phyloP scores from a whole-genome alignment of 2,113 vertebrate species.

The Thunnus maccoyii region DNA sequence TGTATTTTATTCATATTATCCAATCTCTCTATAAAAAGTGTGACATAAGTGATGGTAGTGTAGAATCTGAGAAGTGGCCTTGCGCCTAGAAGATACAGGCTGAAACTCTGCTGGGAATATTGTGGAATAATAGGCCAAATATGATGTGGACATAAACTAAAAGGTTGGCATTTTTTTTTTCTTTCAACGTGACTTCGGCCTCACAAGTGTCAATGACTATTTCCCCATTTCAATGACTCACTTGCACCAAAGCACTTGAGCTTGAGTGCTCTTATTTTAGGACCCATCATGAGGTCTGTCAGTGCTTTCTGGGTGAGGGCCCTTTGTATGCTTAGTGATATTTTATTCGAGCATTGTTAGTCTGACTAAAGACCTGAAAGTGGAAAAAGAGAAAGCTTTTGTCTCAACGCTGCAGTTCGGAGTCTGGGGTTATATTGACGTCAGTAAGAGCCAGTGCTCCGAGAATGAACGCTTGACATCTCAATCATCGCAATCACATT shows the following conservation, averaged over 20 bases:
- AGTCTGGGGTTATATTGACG: neutral
- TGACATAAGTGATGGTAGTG: too few relatives aligned
- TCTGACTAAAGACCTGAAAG: neutral
- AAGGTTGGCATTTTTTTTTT: too few relatives aligned
- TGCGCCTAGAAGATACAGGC: neutral
- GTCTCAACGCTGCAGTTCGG: neutral
- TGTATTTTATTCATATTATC: neutral
- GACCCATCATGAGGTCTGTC: neutral
- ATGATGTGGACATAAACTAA: too few relatives aligned
- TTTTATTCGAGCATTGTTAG: constrained; percentile 8
- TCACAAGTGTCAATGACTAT: neutral
- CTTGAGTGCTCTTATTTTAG: constrained; percentile 41
- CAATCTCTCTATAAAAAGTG: neutral
- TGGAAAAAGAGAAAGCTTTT: constrained; percentile 7
- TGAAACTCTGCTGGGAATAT: too few relatives aligned
- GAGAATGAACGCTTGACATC: neutral
- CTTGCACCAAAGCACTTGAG: neutral
- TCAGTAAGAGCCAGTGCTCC: neutral
- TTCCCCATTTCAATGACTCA: constrained; percentile 18
- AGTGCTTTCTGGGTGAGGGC: neutral
- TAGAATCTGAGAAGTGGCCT: neutral
- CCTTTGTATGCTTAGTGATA: neutral
- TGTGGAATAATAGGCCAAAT: too few relatives aligned
- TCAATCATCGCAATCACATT: neutral
- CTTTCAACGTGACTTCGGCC: neutral